These are phyloP conservation scores for Brachynemurus nebulosus DNA, from an alignment of 2,888 invertebrate genomes.

Conservation along the genomic window DNA sequence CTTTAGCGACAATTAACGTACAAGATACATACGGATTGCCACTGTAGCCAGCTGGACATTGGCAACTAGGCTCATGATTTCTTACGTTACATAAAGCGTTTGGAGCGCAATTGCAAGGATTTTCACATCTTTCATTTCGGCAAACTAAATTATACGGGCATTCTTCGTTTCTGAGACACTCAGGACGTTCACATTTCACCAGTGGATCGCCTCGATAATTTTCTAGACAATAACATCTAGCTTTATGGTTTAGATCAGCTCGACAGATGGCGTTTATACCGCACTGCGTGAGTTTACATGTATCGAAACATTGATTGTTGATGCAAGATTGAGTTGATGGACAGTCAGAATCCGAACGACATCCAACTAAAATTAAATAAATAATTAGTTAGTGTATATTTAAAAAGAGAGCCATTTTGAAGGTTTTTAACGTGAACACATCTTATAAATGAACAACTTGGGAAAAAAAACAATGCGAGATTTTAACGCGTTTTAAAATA, in stretches of 20 bases:
- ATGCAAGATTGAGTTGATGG: slow-evolving; percentile 69
- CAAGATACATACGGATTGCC: slow-evolving; percentile 65
- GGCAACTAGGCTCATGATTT: slow-evolving; percentile 63
- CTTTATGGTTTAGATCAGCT: slow-evolving; percentile 60
- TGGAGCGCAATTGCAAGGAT: slow-evolving; percentile 74
- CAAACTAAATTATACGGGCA: slow-evolving; percentile 71
- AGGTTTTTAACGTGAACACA: too few relatives aligned
- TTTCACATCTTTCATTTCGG: slow-evolving; percentile 59
- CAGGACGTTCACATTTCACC: slow-evolving; percentile 59
- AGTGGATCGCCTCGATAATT: slow-evolving; percentile 69
- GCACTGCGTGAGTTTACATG: slow-evolving; percentile 67
- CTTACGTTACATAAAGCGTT: slow-evolving; percentile 62
- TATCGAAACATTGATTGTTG: slow-evolving; percentile 65
- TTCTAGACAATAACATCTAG: slow-evolving; percentile 62
- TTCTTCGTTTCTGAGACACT: slow-evolving; percentile 61
- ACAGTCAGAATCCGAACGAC: slow-evolving; percentile 74
- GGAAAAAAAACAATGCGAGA: too few relatives aligned
- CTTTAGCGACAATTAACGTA: slow-evolving; percentile 33
- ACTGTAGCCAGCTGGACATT: slow-evolving; percentile 67
- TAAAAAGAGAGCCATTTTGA: not conserved
- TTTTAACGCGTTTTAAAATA: too few relatives aligned
- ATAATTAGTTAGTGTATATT: too few relatives aligned
- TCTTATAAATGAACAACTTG: too few relatives aligned
- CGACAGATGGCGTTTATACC: slow-evolving; percentile 66
- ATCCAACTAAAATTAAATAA: slow-evolving; percentile 49